phyloP scores from a whole-genome alignment of 2,888 invertebrate species.

The Flabesymbios commensalis region DNA sequence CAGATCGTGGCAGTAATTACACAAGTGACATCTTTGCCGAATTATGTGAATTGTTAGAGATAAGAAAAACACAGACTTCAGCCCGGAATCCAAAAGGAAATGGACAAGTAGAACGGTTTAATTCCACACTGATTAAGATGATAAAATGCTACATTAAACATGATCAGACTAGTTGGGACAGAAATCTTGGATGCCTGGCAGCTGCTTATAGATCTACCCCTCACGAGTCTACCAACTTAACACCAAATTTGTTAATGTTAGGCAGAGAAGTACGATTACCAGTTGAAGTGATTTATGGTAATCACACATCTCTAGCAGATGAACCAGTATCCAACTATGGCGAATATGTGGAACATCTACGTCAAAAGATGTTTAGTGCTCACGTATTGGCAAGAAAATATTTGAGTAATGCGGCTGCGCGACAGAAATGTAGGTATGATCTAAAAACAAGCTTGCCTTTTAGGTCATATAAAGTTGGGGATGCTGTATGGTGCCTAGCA shows the following conservation, averaged over 20 bases:
- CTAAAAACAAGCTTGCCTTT: not conserved
- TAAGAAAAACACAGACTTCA: too few species aligned
- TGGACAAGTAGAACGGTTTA: not conserved
- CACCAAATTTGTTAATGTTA: not conserved
- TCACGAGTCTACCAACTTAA: not conserved
- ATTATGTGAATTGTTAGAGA: too few species aligned
- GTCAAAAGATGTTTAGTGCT: not conserved
- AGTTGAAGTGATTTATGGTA: not conserved
- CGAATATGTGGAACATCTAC: not conserved
- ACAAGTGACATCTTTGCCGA: too few species aligned
- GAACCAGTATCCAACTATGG: not conserved
- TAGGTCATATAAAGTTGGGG: not conserved
- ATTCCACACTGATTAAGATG: not conserved
- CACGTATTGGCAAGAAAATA: not conserved
- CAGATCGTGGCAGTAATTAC: too few species aligned
- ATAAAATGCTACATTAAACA: not conserved
- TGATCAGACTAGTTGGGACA: not conserved
- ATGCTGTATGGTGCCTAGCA: not conserved
- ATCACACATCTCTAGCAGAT: not conserved
- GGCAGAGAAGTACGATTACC: conserved; percentile 4
- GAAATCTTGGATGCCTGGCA: not conserved
- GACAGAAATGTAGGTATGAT: not conserved
- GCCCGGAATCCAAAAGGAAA: too few species aligned
- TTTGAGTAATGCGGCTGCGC: not conserved
- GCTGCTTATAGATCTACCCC: conserved; percentile 2